Base-by-base conservation (phyloP, 1,140 invertebrate genomes). In the Ptiloglossa arizonensis region DNA sequence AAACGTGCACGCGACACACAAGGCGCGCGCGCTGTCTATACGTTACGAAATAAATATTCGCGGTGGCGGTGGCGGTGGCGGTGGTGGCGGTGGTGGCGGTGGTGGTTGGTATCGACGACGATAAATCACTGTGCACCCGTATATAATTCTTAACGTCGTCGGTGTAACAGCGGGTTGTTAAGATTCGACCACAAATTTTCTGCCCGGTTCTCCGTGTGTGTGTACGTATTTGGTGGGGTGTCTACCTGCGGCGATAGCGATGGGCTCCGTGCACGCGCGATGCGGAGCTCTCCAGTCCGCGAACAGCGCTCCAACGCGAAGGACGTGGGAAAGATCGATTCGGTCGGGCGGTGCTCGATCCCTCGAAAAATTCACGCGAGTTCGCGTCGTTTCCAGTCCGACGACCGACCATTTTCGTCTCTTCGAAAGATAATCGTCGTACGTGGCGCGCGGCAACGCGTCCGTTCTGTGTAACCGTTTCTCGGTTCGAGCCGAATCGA, bases 191-290 rank as follows among this genome's bases (percentile, higher is more conserved):
- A 85, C 78, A 75, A 85, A 85, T 81, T 85, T 84, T 84, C 78
- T 64, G 66, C 66, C 64, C 54, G n/a, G n/a, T n/a, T n/a, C n/a
- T n/a, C n/a, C n/a, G n/a, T n/a, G n/a, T n/a, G n/a, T n/a, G 54
- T 80, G 32, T 62, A 86, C 75, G 84, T 89, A 89, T 87, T 87
- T 89, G 84, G 86, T 87, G 87, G 87, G 84, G 84, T 84, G 82
- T 80, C 89, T 90, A 90, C 90, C 89, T 91, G 89, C 75, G 80
- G 85, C 89, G 88, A 90, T 89, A 90, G 87, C 87, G 87, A 89
- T 88, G 87, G 88, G 79, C 83, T 86, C 46, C 75, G 85, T 85
- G 79, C 82, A 85, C 83, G 83, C 83, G 85, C 85, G 86, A 67
- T 79, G 74, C 81, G 76, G 76, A 80, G 72, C 82, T 86, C 88